These are phyloP conservation scores for Artibeus jamaicensis DNA, from an alignment of 2,797 vertebrate genomes.

Conservation along the genomic window DNA sequence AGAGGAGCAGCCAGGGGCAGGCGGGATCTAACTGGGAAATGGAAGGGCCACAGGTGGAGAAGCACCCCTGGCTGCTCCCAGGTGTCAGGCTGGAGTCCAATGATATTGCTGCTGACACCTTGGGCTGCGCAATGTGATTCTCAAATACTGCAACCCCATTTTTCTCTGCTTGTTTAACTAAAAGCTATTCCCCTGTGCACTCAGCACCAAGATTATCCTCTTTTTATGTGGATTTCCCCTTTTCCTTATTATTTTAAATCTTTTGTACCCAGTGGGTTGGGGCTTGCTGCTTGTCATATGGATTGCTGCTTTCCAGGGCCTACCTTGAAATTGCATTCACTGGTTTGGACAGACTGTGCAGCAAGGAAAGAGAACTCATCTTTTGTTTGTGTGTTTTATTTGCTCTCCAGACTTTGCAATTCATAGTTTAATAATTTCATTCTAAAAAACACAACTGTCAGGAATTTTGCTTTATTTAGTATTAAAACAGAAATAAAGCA, in stretches of 20 bases:
- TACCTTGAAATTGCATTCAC: background rate
- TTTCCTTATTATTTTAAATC: background rate
- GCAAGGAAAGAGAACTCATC: background rate
- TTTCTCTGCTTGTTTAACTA: conserved; percentile 49
- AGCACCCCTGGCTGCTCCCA: conserved; percentile 38
- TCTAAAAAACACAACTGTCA: background rate
- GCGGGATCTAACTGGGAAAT: conserved; percentile 27
- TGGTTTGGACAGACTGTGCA: background rate
- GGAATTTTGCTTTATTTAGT: background rate
- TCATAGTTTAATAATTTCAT: background rate
- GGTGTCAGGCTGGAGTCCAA: conserved; percentile 52
- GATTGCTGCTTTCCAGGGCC: rapidly evolving
- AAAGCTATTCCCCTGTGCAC: conserved; percentile 60
- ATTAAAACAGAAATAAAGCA: background rate
- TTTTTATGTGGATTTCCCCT: background rate
- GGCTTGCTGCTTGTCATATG: background rate
- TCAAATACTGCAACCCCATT: conserved; percentile 60
- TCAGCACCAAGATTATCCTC: conserved; percentile 40
- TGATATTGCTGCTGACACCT: conserved; percentile 36
- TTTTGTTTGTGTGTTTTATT: conserved; percentile 1
- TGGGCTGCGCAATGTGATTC: conserved; percentile 57
- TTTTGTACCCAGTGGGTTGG: background rate
- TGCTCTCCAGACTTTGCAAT: background rate
- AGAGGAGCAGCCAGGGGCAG: background rate
- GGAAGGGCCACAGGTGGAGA: conserved; percentile 52